Base-by-base conservation (phyloP, 1,140 invertebrate species). In the Platorchestia sp. region DNA sequence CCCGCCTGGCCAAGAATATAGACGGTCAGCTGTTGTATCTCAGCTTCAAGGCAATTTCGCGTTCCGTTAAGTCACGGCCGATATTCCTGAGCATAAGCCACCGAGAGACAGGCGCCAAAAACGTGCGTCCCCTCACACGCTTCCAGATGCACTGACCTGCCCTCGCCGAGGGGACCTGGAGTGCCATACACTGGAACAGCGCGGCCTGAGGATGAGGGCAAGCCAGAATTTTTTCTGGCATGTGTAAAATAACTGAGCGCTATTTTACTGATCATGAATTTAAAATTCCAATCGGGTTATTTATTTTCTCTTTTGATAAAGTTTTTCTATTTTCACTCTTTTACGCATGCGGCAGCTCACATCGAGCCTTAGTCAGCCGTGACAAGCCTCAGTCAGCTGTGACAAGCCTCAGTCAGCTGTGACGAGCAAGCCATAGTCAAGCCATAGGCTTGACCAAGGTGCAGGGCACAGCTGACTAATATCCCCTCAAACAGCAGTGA, bases 121-220 rank as follows among this genome's bases (percentile, higher is more conserved):
- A 89, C 43, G 87, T 89, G 87, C 36, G 41, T 89, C 40, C 91
- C 43, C 91, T 93, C 91, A n/a, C 43, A 45, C 43, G 91, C 40
- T 93, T 93, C 91, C 91, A 93, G 91, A 93, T 44, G 45, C 91
- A 93, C 91, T 93, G 91, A 93, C 91, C 91, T 93, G 43, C 5
- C 43, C 3, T 45, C 45, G 14, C 7, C 45, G 91, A 93, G 91
- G 91, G 91, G 45, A 93, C 14, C 91, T 93, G 91, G 91, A 44
- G 43, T n/a, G 91, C 10, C 87, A 42, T 41, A 90, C 5, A 44
- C 14, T 75, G 59, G 59, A 75, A 75, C 59, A 75, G 1, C 59
- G 27, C 59, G 59, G 27, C 14, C 59, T 75, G 10, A 75, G 27
- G 10, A 1, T 75, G 14, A 75, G 59, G 59, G n/a, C n/a, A n/a